These are phyloP conservation scores for Leptobrachium leishanense DNA, from an alignment of 2,113 vertebrate genomes.

Conservation along the genomic window DNA sequence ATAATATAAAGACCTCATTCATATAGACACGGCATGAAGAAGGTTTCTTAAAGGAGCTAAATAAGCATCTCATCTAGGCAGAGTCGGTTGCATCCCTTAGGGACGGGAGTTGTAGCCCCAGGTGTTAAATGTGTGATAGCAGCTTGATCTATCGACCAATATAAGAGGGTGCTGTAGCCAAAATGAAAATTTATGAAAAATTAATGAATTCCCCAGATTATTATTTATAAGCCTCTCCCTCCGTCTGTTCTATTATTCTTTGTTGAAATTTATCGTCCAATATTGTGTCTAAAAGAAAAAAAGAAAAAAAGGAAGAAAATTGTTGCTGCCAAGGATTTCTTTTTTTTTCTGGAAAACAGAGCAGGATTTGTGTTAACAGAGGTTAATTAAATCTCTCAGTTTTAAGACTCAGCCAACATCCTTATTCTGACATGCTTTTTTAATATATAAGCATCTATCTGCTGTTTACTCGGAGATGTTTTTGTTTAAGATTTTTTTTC, in stretches of 20 bases:
- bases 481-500: no score
- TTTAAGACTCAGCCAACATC: no score
- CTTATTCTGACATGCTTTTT: no score
- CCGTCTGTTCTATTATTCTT: slow-evolving; percentile 55
- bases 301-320: background rate
- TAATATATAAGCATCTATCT: no score
- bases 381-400: no score
- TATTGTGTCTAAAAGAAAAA: slow-evolving; percentile 63
- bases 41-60: slow-evolving; percentile 17
- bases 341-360: background rate
- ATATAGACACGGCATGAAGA: slow-evolving; percentile 33
- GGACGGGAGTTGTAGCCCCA: slow-evolving; percentile 77
- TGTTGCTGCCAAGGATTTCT: background rate
- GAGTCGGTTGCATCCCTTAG: slow-evolving; percentile 63
- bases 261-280: slow-evolving; percentile 70
- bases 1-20: background rate
- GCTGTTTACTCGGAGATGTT: no score
- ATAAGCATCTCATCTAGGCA: slow-evolving; percentile 64
- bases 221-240: slow-evolving; percentile 69
- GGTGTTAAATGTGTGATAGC: slow-evolving; percentile 90
- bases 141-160: slow-evolving; percentile 96
- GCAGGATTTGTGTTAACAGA: background rate
- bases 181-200: slow-evolving; percentile 99
- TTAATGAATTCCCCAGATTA: slow-evolving; percentile 91
- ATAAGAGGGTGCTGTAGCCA: slow-evolving; percentile 83